These are phyloP conservation scores for Coilia nasus DNA, from an alignment of 2,797 vertebrate species.

Conservation along the genomic window DNA sequence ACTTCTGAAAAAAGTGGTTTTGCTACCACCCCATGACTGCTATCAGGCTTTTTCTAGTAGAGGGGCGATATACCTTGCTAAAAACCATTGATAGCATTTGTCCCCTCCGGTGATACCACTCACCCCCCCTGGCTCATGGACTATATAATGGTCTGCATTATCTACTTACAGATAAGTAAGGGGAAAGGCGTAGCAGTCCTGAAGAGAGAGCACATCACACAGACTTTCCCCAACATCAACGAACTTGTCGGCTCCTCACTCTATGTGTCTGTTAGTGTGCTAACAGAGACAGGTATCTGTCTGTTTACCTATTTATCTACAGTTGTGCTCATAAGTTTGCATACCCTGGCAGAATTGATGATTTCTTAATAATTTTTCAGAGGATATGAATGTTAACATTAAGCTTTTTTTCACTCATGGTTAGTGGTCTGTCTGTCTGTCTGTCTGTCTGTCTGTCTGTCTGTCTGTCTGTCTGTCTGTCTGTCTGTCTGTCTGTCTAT, in stretches of 20 bases:
- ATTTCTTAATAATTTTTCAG: too few relatives aligned
- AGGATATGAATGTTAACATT: too few relatives aligned
- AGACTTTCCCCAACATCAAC: constrained; percentile 40
- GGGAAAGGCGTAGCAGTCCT: constrained; percentile 67
- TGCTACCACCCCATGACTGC: too few relatives aligned
- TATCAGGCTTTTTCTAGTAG: too few relatives aligned
- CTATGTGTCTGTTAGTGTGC: constrained; percentile 76
- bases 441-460: not conserved
- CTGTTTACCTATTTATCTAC: not conserved
- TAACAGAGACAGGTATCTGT: constrained; percentile 75
- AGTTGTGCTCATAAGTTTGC: too few relatives aligned
- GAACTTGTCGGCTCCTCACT: constrained; percentile 70
- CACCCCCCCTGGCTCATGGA: too few relatives aligned
- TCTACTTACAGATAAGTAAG: constrained; percentile 59
- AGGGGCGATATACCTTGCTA: too few relatives aligned
- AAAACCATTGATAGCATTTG: too few relatives aligned
- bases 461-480: not conserved
- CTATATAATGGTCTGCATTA: not conserved
- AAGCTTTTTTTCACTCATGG: too few relatives aligned
- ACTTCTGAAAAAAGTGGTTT: too few relatives aligned
- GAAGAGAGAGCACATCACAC: constrained; percentile 55
- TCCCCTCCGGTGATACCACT: too few relatives aligned
- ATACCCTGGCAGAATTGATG: too few relatives aligned
- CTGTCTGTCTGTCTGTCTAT: not conserved
- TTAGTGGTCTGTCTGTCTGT: not conserved